Base-by-base conservation (phyloP, 2,888 invertebrate species). In the Lagria hirta region DNA sequence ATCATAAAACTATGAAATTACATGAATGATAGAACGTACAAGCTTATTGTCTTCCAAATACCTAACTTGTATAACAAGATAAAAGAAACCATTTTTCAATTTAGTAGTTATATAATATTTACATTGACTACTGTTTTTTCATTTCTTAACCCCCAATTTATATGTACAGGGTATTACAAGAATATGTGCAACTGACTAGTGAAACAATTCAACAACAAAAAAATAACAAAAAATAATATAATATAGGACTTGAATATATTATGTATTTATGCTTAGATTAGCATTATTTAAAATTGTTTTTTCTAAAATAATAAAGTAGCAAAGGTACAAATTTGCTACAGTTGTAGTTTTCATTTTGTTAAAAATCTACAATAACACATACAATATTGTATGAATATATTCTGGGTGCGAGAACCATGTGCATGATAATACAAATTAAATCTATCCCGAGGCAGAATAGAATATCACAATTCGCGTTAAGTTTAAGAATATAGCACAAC, bases 391-490 rank as follows among this genome's bases (percentile, higher is more conserved):
- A 44, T 41, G 24, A 26, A 32, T 33, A 43, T 46, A 30, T 51
- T 34, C 26, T 36, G 43, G 36, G 56, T 58, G 57, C 58, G 43
- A 52, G 52, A 61, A 60, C 50, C 55, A 52, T 54, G 58, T 60
- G 59, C 57, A 54, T 52, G 43, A 54, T 52, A 52, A 43, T 56
- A 40, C 48, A 55, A 58, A 45, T 53, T 44, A 44, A 59, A 52
- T 57, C 58, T 59, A 55, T 55, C 49, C 55, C 52, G 57, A 61
- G 61, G 59, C 62, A 63, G 64, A 62, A 65, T 63, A 66, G 64
- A 65, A 66, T 69, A 69, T 69, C 69, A 69, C 69, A 69, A 65
- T 68, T 69, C 61, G 68, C 65, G 57, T 67, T 64, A 64, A 63
- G 61, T 66, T 64, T 58, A 60, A 65, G 61, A 63, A 60, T 57